Evolutionary conservation across 1,140 invertebrate genomes (phyloP), one percentile per base, ranked within the genome.

Genomic region (Papilio xuthus): DNA sequence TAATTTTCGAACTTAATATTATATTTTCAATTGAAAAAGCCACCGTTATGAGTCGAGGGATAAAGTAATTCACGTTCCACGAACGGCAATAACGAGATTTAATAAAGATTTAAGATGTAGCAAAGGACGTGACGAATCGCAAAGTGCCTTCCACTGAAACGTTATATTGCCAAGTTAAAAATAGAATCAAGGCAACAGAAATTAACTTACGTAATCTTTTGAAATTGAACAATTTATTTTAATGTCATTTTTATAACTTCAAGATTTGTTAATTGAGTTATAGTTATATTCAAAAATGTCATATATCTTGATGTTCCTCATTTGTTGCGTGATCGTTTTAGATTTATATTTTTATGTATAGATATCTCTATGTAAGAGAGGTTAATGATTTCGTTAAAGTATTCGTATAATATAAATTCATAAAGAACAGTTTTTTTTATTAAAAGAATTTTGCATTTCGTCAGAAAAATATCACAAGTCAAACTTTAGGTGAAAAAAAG

Each of bases 51-150:
- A 67, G 60, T 67, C 60, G 26, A 13, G 13, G 60, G 60, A 67
- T 67, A 28, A 67, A 67, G 60, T 67, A 67, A 67, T 67, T 67
- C 60, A 32, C 60, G 60, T 67, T 67, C 26, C 60, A 67, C 13
- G 60, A 67, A 67, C 32, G 26, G 60, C 26, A 67, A 67, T 67
- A 67, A 67, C 60, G 60, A 28, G 60, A 67, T 67, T 67, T 67
- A 67, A 67, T 67, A 67, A 67, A 67, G 60, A 67, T 67, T 67
- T 67, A 67, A 67, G 60, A 67, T 67, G 60, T 67, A 67, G 60
- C 60, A 67, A 32, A 26, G 26, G 60, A 67, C 60, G 60, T 67
- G 60, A 67, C 60, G 23, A 67, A 28, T 67, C 60, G 60, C 12
- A 67, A 67, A 67, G 60, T 28, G 60, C 26, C 60, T 67, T 28